Percentiles rank a stretch among this genome's conserved stretches.
Evolutionary conservation across 2,797 vertebrate species (phyloP).

Genomic region (Coluber constrictor): DNA sequence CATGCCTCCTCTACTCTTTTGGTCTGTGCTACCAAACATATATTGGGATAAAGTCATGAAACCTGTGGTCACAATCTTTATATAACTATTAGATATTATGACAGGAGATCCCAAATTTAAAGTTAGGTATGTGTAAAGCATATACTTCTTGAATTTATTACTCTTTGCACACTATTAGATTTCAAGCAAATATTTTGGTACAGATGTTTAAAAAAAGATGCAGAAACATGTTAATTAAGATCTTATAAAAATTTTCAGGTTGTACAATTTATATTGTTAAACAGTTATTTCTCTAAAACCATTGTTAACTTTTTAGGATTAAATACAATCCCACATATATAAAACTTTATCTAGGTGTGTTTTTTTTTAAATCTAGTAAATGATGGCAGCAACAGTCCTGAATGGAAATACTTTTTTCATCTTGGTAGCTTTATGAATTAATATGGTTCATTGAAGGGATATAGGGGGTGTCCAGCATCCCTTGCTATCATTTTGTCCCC

Average conservation of each 20-base stretch:
- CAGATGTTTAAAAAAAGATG: neutral
- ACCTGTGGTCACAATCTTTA: neutral
- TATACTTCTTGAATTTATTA: neutral
- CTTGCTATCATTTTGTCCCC: conserved; percentile 81
- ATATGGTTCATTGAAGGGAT: conserved; percentile 93
- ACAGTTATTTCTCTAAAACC: neutral
- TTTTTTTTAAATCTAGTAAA: neutral
- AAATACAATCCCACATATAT: neutral
- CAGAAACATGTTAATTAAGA: neutral
- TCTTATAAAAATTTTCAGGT: neutral
- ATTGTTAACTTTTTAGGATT: neutral
- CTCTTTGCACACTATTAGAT: neutral
- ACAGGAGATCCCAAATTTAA: neutral
- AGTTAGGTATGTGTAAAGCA: neutral
- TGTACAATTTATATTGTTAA: neutral
- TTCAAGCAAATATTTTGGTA: neutral
- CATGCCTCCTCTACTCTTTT: neutral
- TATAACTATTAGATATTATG: neutral
- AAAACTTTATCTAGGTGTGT: conserved; percentile 11
- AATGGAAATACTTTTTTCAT: neutral
- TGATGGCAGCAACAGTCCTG: neutral
- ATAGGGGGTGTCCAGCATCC: conserved; percentile 88
- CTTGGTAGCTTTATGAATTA: conserved; percentile 61
- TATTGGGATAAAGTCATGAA: neutral
- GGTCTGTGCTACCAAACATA: neutral